Percentiles rank a stretch among this genome's conserved stretches.
Conservation (phyloP, 2,797 vertebrate genomes). For the Sus cebifrons region DNA sequence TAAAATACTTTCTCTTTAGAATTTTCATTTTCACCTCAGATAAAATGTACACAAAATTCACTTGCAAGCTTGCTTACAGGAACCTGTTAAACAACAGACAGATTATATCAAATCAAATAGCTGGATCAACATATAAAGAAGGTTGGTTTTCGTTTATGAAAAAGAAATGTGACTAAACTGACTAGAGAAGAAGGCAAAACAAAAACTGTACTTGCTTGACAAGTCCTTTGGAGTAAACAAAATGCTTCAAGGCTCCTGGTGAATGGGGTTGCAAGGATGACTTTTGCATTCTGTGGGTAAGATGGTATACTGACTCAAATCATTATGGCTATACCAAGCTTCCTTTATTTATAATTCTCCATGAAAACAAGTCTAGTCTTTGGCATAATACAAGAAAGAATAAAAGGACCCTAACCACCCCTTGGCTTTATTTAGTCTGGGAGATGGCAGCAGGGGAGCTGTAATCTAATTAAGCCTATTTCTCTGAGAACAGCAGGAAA, state of each 20-base stretch:
- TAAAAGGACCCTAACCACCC: conserved; percentile 81
- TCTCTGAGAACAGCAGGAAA: conserved; percentile 69
- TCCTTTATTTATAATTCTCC: conserved; percentile 76
- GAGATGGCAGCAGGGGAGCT: conserved; percentile 13
- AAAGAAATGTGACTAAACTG: conserved; percentile 77
- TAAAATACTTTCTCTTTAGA: conserved; percentile 93
- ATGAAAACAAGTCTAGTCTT: conserved; percentile 87
- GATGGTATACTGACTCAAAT: conserved; percentile 81
- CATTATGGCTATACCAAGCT: conserved; percentile 77
- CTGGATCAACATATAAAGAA: conserved; percentile 83
- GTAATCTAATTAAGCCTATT: conserved; percentile 52
- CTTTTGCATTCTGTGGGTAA: conserved; percentile 75
- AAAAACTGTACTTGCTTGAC: conserved; percentile 79
- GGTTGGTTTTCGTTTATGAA: conserved; percentile 54
- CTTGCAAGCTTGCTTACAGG: conserved; percentile 89
- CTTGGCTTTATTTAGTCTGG: conserved; percentile 76
- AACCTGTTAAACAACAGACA: conserved; percentile 87
- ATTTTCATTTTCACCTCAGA: conserved; percentile 88
- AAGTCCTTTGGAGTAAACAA: conserved; percentile 82
- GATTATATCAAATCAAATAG: conserved; percentile 86
- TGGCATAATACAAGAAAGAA: conserved; percentile 85
- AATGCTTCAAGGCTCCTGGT: conserved; percentile 84
- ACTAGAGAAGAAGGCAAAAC: conserved; percentile 78
- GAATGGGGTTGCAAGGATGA: conserved; percentile 78
- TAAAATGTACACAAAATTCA: conserved; percentile 93